These are phyloP conservation scores for Antennarius striatus DNA, from an alignment of 2,113 vertebrate genomes.

Conservation along the genomic window DNA sequence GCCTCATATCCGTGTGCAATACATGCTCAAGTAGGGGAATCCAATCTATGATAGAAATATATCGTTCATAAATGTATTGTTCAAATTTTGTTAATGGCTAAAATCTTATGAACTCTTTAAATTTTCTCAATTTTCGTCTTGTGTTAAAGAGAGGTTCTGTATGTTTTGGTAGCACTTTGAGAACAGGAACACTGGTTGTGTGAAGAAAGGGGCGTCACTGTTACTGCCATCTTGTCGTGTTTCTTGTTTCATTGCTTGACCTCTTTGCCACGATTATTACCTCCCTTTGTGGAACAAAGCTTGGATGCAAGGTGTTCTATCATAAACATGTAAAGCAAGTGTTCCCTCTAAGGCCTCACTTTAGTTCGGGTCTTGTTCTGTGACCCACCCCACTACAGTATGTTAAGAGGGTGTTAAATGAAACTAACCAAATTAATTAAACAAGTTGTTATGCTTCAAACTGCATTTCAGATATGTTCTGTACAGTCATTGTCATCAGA, in stretches of 20 bases:
- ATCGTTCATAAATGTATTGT: conserved; percentile 51
- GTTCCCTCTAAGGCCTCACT: conserved; percentile 48
- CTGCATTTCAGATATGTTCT: conserved; percentile 52
- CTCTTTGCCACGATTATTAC: conserved; percentile 57
- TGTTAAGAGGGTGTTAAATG: conserved; percentile 66
- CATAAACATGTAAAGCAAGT: conserved; percentile 61
- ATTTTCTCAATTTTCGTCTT: conserved; percentile 61
- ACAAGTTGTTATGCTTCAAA: conserved; percentile 66
- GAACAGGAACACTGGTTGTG: conserved; percentile 49
- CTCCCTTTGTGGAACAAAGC: conserved; percentile 49
- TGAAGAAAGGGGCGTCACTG: conserved; percentile 33
- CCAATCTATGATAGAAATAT: conserved; percentile 57
- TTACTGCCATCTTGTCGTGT: conserved; percentile 58
- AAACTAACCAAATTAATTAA: conserved; percentile 74
- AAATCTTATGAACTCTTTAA: conserved; percentile 62
- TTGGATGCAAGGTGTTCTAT: conserved; percentile 66
- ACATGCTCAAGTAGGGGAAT: conserved; percentile 59
- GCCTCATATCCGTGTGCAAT: conserved; percentile 72
- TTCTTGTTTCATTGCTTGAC: conserved; percentile 66
- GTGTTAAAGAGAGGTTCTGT: conserved; percentile 68
- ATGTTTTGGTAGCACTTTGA: conserved; percentile 67
- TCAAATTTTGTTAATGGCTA: conserved; percentile 57
- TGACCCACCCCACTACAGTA: conserved; percentile 65
- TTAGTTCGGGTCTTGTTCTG: conserved; percentile 63
- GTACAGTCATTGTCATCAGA: conserved; percentile 13